A percentile compares a stretch with the other conserved stretches of the same genome.
Evolutionary conservation across 2,888 invertebrate species (phyloP).

Genomic region (Drosophila peninsularis): DNA sequence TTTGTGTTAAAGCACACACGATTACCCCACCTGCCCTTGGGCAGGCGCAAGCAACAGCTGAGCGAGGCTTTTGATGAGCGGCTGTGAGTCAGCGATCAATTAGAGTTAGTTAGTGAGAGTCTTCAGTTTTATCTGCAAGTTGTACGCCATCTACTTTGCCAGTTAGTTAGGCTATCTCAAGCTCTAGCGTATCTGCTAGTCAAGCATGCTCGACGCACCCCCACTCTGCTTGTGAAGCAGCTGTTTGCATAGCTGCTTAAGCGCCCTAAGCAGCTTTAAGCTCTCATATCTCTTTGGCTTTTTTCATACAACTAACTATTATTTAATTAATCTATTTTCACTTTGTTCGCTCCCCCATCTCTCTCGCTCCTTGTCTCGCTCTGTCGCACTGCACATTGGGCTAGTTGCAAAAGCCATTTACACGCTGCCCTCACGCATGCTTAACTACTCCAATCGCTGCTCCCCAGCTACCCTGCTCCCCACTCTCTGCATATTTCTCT

Average conservation of each 20-base stretch:
- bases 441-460: neutral
- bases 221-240: no score
- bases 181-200: neutral
- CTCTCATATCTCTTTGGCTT: neutral
- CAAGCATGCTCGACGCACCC: neutral
- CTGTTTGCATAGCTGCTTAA: neutral
- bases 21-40: neutral
- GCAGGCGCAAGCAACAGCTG: neutral
- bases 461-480: neutral
- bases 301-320: neutral
- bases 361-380: neutral
- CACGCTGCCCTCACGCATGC: conserved; percentile 17
- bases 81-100: neutral
- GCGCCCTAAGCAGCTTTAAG: neutral
- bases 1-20: conserved; percentile 29
- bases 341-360: neutral
- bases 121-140: no score
- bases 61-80: neutral
- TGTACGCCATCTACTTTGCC: no score
- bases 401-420: conserved; percentile 15
- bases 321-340: conserved; percentile 15
- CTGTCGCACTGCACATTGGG: neutral
- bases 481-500: neutral
- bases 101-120: neutral
- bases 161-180: no score